phyloP scores from a whole-genome alignment of 1,140 invertebrate genomes.

The Latrodectus geometricus region DNA sequence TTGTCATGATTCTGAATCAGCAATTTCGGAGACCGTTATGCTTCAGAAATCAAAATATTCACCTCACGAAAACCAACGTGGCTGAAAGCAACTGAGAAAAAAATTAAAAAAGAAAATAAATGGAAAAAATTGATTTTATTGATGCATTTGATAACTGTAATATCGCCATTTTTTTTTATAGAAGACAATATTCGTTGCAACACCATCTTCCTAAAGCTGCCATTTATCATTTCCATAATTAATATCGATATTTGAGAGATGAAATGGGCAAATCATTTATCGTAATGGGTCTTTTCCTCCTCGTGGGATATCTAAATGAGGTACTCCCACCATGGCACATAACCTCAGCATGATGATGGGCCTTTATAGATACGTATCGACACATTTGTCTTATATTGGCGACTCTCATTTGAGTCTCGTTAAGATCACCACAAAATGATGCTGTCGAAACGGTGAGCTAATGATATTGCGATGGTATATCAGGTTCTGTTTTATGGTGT shows the following conservation, averaged over 20 bases:
- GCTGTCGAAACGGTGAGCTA: neutral
- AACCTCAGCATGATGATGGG: neutral
- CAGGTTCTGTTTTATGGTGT: too few species aligned
- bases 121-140: conserved; percentile 24
- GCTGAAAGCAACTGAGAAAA: neutral
- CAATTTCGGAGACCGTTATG: too few species aligned
- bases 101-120: neutral
- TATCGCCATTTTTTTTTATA: neutral
- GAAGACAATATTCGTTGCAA: neutral
- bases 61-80: too few species aligned
- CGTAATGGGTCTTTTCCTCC: conserved; percentile 15
- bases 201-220: conserved; percentile 29
- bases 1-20: too few species aligned
- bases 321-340: neutral
- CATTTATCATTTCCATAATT: conserved; percentile 43
- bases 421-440: conserved; percentile 3
- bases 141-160: conserved; percentile 2
- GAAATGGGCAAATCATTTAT: conserved; percentile 34
- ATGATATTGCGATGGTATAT: conserved; percentile 11
- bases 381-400: conserved; percentile 20
- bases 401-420: conserved; percentile 24
- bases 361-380: neutral
- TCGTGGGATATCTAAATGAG: conserved; percentile 7
- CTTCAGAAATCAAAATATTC: too few species aligned
- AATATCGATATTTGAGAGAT: conserved; percentile 44